Base-by-base conservation (phyloP, 2,888 invertebrate genomes). In the Heliconius sara region DNA sequence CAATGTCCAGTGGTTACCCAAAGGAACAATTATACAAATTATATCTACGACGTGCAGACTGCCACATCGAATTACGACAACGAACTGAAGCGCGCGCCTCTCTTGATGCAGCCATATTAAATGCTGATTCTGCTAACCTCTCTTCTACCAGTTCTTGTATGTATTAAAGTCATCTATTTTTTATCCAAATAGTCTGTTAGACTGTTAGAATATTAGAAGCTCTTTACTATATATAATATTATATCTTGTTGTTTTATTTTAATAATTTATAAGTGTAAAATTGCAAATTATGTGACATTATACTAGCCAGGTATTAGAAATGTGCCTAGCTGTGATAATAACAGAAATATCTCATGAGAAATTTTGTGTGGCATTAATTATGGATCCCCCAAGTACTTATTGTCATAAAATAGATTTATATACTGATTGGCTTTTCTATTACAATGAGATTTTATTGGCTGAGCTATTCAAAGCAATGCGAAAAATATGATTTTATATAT, bases 1-100 rank as follows among this genome's bases (percentile, higher is more conserved):
- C 97, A 0, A 88, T 97, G 19, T 89, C 95, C 63, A 92, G 95
- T 83, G 95, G 96, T 16, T 97, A 97, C 87, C 97, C 97, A 0
- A 87, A 90, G 65, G 95, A 96, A 79, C 92, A 96, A 75, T 91
- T 91, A 52, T 96, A 96, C 85, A 98, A 98, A 91, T 91, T 98
- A 77, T 92, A 96, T 77, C 89, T 97, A 27, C 95, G 98, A 39
- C 94, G 96, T 84, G 96, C 96, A 0, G 96, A 97, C 84, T 97
- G 97, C 89, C 95, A 95, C 83, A 90, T 95, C 27, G 96, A 96
- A 86, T 87, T 97, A 74, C 90, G 92, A 2, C 88, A 94, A 60
- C 87, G 85, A 60, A 87, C 89, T 1, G 88, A 91, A 27, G 96
- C 96, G 0, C 81, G 88, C 12, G 88, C 86, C 0, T 87, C 91